A percentile compares a stretch with the other conserved stretches of the same genome.
Evolutionary conservation across 1,140 invertebrate genomes (phyloP).

Genomic region (Trinorchestia longiramus): DNA sequence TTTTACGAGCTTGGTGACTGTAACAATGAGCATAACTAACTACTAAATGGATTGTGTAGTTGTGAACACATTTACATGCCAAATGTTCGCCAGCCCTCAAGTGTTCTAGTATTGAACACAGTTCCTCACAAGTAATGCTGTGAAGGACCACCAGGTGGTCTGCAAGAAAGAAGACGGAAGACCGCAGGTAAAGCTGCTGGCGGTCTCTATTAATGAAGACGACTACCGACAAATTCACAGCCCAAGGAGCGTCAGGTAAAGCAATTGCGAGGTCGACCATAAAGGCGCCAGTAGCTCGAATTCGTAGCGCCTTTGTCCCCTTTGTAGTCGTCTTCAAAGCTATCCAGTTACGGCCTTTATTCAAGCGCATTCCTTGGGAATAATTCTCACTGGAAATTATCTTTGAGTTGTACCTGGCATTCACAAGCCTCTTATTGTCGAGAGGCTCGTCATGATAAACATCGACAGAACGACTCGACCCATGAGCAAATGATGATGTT

Average conservation of each 20-base stretch:
- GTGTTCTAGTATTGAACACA: not conserved
- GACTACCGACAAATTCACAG: conserved; percentile 9
- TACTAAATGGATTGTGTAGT: not conserved
- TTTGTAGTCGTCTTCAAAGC: conserved; percentile 28
- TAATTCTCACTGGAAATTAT: conserved; percentile 46
- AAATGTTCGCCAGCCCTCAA: not conserved
- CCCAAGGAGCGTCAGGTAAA: conserved; percentile 26
- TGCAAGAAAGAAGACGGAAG: not conserved
- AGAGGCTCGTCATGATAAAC: conserved; percentile 27
- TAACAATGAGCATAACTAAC: not conserved
- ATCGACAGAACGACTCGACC: conserved; percentile 2
- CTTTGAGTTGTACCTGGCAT: conserved; percentile 38
- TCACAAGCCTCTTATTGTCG: not conserved
- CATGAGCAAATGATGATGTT: not conserved
- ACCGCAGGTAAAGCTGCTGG: not conserved
- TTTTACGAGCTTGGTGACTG: not conserved
- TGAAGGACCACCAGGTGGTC: not conserved
- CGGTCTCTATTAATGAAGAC: conserved; percentile 33
- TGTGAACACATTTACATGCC: not conserved
- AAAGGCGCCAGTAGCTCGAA: conserved; percentile 16
- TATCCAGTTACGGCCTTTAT: conserved; percentile 39
- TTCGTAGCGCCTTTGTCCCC: conserved; percentile 31
- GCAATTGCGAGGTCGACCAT: conserved; percentile 18
- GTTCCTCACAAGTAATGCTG: not conserved
- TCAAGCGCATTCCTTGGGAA: conserved; percentile 20